Base-by-base conservation (phyloP, 2,113 vertebrate genomes). In the western clawed frog (Xenopus tropicalis) region DNA sequence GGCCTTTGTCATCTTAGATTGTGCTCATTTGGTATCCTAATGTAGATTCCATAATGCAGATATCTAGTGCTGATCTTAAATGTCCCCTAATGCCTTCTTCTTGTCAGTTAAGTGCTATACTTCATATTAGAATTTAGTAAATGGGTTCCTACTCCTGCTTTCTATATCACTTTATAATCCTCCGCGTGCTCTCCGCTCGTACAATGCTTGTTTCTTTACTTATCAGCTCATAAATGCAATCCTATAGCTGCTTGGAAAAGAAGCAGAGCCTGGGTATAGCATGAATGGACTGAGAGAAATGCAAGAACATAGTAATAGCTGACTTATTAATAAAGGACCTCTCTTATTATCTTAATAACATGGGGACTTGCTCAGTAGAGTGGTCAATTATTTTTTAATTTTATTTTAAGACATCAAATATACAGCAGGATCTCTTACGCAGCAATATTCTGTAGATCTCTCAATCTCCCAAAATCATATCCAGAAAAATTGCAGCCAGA, bases 291-390 rank as follows among this genome's bases (percentile, higher is more conserved):
- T 77, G 14, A 66, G 76, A 78, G 17, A 67, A 9, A 70, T 63
- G 68, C 61, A 79, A 22, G 24, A 83, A 71, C 80, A 71, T 82
- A 80, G 79, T 79, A 69, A 83, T 76, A 77, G 80, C 82, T 62
- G 70, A 66, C 25, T 75, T 80, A 48, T 54, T 37, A 80, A 82
- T 52, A 78, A 79, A 69, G 37, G 71, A 62, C 64, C 77, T 84
- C 78, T 52, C 77, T 51, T 64, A 77, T 75, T 61, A 83, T 74
- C 66, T 86, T 77, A 79, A 89, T 89, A 86, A 86, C 84, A 88
- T 86, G 86, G 86, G 81, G 85, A 86, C 57, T 25, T 69, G 82
- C 86, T 83, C 84, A 48, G 58, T 22, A 74, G 37, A 74, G 62
- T 46, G 57, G 24, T 7, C 29, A 37, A 37, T 37, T 5, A 5